A percentile compares a stretch with the other conserved stretches of the same genome.
Conservation (phyloP, 2,113 vertebrate genomes). For the Antechinus flavipes region DNA sequence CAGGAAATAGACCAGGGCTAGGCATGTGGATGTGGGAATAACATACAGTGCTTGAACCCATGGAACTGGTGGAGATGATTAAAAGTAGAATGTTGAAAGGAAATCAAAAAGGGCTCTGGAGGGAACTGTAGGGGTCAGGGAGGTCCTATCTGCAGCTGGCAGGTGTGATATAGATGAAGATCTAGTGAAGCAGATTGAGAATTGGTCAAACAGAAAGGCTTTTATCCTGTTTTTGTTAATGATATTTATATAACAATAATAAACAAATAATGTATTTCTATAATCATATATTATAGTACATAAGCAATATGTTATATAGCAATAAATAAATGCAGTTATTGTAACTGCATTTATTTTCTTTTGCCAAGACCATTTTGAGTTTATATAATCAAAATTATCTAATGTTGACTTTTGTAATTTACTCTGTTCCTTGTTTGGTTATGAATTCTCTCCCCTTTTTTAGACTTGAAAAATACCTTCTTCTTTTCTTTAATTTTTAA, state of each 20-base stretch:
- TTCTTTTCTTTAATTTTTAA: background rate
- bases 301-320: background rate
- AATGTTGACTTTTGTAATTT: background rate
- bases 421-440: background rate
- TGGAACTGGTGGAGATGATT: background rate
- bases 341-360: background rate
- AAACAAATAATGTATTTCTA: no score
- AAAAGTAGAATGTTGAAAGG: background rate
- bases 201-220: background rate
- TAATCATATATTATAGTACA: no score
- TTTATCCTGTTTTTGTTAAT: background rate
- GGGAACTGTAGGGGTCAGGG: background rate
- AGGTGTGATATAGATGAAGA: background rate
- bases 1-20: background rate
- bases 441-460: background rate
- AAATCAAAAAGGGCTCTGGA: background rate
- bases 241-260: background rate
- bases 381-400: background rate
- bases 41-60: background rate
- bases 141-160: background rate
- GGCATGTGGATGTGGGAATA: background rate
- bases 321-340: background rate
- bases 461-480: background rate
- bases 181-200: background rate
- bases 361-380: background rate